phyloP scores from a whole-genome alignment of 2,797 vertebrate genomes.

The Gambelia wislizenii region DNA sequence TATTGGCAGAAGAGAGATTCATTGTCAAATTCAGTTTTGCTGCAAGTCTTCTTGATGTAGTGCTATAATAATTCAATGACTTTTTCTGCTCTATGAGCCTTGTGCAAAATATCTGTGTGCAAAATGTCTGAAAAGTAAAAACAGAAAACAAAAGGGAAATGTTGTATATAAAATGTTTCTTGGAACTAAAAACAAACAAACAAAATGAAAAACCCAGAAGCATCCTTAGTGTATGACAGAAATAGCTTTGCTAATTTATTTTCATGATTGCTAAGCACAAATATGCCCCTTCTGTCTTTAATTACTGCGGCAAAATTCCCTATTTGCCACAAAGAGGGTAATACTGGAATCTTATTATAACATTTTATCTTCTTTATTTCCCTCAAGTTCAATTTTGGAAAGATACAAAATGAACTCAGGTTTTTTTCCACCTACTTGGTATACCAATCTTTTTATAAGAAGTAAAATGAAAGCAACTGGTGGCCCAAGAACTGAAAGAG shows the following conservation, averaged over 20 bases:
- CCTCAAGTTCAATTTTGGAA: conserved; percentile 42
- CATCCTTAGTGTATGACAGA: conserved; percentile 14
- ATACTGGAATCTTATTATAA: conserved; percentile 12
- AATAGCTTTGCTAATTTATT: background rate
- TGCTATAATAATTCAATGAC: conserved; percentile 55
- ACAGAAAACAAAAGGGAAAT: conserved; percentile 46
- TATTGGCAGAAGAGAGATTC: conserved; percentile 47
- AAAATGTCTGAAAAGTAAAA: conserved; percentile 6
- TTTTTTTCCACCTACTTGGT: background rate
- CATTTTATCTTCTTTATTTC: conserved; percentile 14
- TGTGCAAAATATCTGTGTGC: background rate
- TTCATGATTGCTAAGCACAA: conserved; percentile 27
- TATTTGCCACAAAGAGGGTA: background rate
- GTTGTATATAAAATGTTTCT: conserved; percentile 26
- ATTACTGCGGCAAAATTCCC: background rate
- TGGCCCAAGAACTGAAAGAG: conserved; percentile 35
- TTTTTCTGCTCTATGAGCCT: conserved; percentile 44
- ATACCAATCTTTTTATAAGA: conserved; percentile 42
- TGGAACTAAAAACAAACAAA: conserved; percentile 14
- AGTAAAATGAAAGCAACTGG: background rate
- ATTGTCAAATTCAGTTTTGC: conserved; percentile 60
- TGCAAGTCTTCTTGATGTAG: conserved; percentile 61
- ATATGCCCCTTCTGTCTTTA: background rate
- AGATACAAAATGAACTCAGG: background rate
- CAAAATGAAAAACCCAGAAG: background rate